phyloP scores from a whole-genome alignment of 30 jellyfish, hydroid and myxozoan species.

The Cassiopea xamachana region DNA sequence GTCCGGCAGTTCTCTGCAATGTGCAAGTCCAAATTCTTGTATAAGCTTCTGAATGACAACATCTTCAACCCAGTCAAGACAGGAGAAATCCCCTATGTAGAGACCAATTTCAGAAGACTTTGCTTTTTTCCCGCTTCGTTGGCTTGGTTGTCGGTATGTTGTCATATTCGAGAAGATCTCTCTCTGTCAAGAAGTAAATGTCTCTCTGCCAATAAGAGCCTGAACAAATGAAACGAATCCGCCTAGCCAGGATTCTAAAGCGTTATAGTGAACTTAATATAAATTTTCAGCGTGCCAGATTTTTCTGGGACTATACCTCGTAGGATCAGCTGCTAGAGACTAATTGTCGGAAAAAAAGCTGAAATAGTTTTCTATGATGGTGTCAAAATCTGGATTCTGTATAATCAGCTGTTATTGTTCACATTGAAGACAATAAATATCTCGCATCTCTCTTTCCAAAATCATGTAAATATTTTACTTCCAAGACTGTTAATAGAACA shows the following conservation, averaged over 20 bases:
- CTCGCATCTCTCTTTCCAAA: not conserved
- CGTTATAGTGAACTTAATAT: too few species aligned
- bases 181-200: not conserved
- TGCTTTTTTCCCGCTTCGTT: not conserved
- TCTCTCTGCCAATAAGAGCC: too few species aligned
- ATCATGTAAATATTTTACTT: not conserved
- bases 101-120: not conserved
- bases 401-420: not conserved
- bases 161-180: not conserved
- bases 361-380: not conserved
- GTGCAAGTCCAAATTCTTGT: conserved; percentile 27
- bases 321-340: not conserved
- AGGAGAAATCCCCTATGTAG: conserved; percentile 21
- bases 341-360: not conserved
- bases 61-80: conserved; percentile 66
- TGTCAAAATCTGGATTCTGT: not conserved
- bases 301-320: not conserved
- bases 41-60: conserved; percentile 27
- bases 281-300: too few species aligned
- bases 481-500: not conserved
- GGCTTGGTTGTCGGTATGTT: not conserved
- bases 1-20: conserved; percentile 51
- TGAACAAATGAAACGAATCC: too few species aligned
- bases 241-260: too few species aligned
- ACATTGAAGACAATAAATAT: not conserved